Base-by-base conservation (phyloP, 2,113 vertebrate genomes). In the Nettapus auritus region DNA sequence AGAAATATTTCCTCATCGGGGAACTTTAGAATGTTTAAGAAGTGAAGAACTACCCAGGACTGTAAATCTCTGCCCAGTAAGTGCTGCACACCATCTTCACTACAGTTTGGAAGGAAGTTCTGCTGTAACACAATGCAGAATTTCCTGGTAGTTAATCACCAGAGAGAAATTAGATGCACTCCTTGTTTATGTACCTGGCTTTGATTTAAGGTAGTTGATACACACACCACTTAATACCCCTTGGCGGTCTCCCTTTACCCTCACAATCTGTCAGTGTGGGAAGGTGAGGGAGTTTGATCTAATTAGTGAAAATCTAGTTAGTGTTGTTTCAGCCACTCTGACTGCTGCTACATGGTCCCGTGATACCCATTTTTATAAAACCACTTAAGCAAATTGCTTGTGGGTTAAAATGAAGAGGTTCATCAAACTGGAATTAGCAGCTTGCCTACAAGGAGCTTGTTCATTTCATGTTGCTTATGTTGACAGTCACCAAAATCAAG, bases 321-420 rank as follows among this genome's bases (percentile, higher is more conserved):
- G 60, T 33, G 17, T 68, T 88, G 33, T 20, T 62, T 83, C n/a
- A 89, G 66, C n/a, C 68, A 38, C 69, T 55, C 52, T 42, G 60
- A 77, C 44, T 69, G 34, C 33, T 84, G 70, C 68, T 81, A 36
- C 9, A 8, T 36, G 14, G 40, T 42, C 28, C 57, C 38, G 40
- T 23, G 19, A 40, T 48, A 56, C 28, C 36, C 74, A 5, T 59
- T 75, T 69, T 83, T 82, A 78, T 55, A 70, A 86, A 86, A 77
- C 11, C 64, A 70, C 46, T 74, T 74, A 44, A 70, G n/a, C 23
- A 91, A 89, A 81, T 81, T 69, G 8, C 59, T 88, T 55, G 46
- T 44, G 50, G 40, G 20, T 89, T 91, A 75, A 94, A 95, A 86
- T n/a, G 23, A 93, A 77, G 55, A 93, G 8, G 28, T 67, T 76